A percentile compares a stretch with the other conserved stretches of the same genome.
Evolutionary conservation across 2,888 invertebrate genomes (phyloP).

Genomic region (Lepidochitona cinerea): DNA sequence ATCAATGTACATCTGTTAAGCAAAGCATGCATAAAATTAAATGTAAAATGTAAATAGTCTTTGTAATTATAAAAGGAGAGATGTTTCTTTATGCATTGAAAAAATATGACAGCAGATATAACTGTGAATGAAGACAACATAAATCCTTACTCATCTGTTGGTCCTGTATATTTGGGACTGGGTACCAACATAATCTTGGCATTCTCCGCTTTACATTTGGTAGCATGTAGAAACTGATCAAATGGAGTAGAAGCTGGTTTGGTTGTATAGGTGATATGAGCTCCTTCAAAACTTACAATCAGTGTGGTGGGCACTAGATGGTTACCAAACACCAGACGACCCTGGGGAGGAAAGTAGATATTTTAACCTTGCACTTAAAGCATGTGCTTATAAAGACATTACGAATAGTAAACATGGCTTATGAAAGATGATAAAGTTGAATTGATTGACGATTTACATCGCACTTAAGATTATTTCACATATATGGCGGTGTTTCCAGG

Average conservation of each 20-base stretch:
- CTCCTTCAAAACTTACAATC: slow-evolving; percentile 89
- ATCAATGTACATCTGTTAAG: too few relatives aligned
- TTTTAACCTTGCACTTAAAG: background rate
- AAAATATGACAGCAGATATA: too few relatives aligned
- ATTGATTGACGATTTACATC: too few relatives aligned
- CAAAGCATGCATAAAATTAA: background rate
- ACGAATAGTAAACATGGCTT: too few relatives aligned
- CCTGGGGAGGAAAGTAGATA: slow-evolving; percentile 73
- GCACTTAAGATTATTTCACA: too few relatives aligned
- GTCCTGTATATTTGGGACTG: slow-evolving; percentile 91
- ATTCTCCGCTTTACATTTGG: slow-evolving; percentile 95
- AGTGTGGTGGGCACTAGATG: slow-evolving; percentile 93
- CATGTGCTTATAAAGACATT: too few relatives aligned
- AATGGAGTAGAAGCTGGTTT: slow-evolving; percentile 94
- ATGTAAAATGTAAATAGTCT: background rate
- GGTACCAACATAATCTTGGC: slow-evolving; percentile 93
- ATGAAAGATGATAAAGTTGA: too few relatives aligned
- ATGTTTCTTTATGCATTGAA: background rate
- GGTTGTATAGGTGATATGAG: slow-evolving; percentile 94
- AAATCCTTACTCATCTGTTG: slow-evolving; percentile 79
- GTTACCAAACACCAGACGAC: slow-evolving; percentile 95
- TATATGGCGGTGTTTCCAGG: too few relatives aligned
- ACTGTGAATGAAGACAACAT: background rate
- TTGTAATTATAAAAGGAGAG: background rate
- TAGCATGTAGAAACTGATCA: slow-evolving; percentile 96